Conservation (phyloP, 2,888 invertebrate species). For the Latheticus oryzae region DNA sequence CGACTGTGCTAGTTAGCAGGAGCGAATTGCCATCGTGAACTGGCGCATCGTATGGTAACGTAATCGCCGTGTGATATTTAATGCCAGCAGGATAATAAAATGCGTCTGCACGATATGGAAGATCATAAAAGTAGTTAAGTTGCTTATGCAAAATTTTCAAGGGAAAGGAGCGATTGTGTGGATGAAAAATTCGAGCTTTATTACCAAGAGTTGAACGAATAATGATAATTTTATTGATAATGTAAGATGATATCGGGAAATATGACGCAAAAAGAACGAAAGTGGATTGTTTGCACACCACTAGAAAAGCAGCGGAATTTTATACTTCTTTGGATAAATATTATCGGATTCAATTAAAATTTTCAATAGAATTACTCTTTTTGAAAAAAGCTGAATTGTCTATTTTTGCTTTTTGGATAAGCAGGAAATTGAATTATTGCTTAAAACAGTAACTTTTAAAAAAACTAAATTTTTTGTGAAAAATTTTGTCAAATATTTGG, state of each 20-base stretch:
- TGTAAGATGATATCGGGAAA: constrained; percentile 13
- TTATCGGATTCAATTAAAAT: no score
- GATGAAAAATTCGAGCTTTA: constrained; percentile 1
- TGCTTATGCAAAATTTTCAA: constrained; percentile 40
- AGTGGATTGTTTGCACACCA: no score
- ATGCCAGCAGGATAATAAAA: constrained; percentile 42
- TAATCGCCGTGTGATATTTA: constrained; percentile 42
- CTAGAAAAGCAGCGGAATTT: no score
- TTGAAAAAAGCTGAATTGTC: no score
- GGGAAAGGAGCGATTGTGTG: constrained; percentile 5
- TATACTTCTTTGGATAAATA: no score
- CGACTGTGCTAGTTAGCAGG: constrained; percentile 34
- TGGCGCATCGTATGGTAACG: constrained; percentile 33
- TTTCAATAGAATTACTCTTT: no score
- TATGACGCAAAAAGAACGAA: no score
- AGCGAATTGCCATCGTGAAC: constrained; percentile 33
- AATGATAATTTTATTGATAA: constrained; percentile 23
- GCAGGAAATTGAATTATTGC: no score
- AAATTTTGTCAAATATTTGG: no score
- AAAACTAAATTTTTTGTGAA: no score
- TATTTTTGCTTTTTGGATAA: no score
- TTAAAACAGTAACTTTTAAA: no score
- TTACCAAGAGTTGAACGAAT: constrained; percentile 10
- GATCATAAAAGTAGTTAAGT: constrained; percentile 39
- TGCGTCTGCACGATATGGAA: constrained; percentile 42